Percentiles rank a stretch among this genome's conserved stretches.
Conservation (phyloP, 1,140 invertebrate species). For the Apis dorsata region DNA sequence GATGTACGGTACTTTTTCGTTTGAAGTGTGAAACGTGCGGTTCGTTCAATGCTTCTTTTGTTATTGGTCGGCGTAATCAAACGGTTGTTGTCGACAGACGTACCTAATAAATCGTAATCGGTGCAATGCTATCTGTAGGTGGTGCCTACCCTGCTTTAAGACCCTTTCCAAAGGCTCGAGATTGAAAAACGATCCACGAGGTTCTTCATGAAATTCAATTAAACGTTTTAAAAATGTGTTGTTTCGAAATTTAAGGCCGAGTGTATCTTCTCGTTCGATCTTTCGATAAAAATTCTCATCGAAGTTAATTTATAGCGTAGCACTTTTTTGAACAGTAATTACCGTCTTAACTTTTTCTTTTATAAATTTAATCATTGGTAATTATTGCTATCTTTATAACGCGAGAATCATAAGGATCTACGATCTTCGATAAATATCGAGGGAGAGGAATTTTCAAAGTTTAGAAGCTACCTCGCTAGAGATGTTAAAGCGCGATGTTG, state of each 20-base stretch:
- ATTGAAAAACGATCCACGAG: background rate
- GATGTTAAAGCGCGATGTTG: background rate
- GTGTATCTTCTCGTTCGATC: background rate
- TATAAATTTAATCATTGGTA: background rate
- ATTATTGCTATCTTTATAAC: background rate
- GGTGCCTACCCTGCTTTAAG: background rate
- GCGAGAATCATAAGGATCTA: background rate
- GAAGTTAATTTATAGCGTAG: background rate
- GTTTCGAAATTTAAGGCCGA: background rate
- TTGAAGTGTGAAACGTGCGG: background rate
- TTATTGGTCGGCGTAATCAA: background rate
- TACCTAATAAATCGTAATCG: slow-evolving; percentile 34
- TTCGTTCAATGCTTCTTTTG: slow-evolving; percentile 2
- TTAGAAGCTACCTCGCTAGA: background rate
- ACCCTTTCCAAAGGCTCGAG: background rate
- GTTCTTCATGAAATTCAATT: background rate
- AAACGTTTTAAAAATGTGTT: background rate
- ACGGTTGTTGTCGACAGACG: background rate
- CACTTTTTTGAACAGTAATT: background rate
- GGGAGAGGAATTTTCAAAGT: background rate
- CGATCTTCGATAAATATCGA: slow-evolving; percentile 9
- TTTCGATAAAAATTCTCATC: background rate
- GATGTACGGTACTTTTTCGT: background rate
- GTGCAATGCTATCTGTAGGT: background rate
- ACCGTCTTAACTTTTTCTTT: background rate